These are phyloP conservation scores for Drosophila demipolita DNA, from an alignment of 2,888 invertebrate species.

Conservation along the genomic window DNA sequence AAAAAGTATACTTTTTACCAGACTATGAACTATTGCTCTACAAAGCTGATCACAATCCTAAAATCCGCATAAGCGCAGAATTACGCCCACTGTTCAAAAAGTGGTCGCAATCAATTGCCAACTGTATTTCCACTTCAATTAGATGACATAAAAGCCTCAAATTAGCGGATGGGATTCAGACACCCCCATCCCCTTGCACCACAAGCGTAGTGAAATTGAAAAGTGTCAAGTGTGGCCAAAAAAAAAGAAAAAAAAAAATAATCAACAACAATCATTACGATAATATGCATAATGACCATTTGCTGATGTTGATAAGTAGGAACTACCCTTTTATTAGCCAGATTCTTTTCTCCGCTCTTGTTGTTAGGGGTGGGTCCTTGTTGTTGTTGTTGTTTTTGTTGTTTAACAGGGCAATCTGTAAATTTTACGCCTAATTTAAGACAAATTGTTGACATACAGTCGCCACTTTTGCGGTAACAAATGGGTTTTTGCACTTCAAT, in stretches of 20 bases:
- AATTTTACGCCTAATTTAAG: conserved; percentile 84
- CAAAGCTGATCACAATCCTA: conserved; percentile 32
- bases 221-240: conserved; percentile 53
- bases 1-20: not conserved
- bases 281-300: conserved; percentile 53
- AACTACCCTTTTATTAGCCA: conserved; percentile 73
- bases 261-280: conserved; percentile 25
- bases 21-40: conserved; percentile 7
- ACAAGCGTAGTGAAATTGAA: conserved; percentile 39
- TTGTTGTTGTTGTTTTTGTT: conserved; percentile 39
- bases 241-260: conserved; percentile 13
- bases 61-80: conserved; percentile 19
- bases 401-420: conserved; percentile 71
- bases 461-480: conserved; percentile 43
- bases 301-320: conserved; percentile 44
- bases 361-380: conserved; percentile 36
- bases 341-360: not conserved
- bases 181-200: not conserved
- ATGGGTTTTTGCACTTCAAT: not conserved
- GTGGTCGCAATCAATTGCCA: conserved; percentile 55
- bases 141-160: conserved; percentile 68
- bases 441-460: conserved; percentile 81
- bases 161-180: conserved; percentile 58
- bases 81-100: conserved; percentile 20
- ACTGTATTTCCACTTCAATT: conserved; percentile 65